These are phyloP conservation scores for Carterocephalus palaemon DNA, from an alignment of 2,888 invertebrate genomes.

Conservation along the genomic window DNA sequence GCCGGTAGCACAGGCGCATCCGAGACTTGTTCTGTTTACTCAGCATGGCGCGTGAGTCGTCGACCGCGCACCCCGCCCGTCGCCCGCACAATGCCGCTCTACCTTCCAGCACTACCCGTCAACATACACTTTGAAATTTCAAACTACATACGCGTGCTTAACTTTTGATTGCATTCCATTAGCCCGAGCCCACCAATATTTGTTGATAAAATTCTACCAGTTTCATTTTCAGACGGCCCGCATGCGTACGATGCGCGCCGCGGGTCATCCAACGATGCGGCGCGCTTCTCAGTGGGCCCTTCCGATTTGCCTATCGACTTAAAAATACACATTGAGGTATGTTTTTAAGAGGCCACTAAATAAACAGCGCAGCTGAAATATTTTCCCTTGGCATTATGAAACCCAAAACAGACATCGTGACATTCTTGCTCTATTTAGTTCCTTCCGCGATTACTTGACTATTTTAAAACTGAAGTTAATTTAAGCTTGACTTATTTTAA, in stretches of 20 bases:
- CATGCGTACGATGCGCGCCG: constrained; percentile 3
- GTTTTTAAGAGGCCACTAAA: constrained; percentile 20
- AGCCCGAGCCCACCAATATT: constrained; percentile 46
- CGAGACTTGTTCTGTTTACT: constrained; percentile 62
- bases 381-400: constrained; percentile 25
- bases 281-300: constrained; percentile 18
- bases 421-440: constrained; percentile 67
- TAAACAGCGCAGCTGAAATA: constrained; percentile 20
- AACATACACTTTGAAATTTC: constrained; percentile 53
- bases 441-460: constrained; percentile 57
- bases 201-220: constrained; percentile 36
- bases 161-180: constrained; percentile 55
- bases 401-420: constrained; percentile 48
- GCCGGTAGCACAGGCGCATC: constrained; percentile 42
- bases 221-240: constrained; percentile 26
- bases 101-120: constrained; percentile 47
- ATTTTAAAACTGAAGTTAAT: constrained; percentile 63
- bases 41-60: constrained; percentile 53
- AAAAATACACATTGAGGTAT: constrained; percentile 15
- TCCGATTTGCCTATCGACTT: constrained; percentile 5
- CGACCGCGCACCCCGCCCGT: constrained; percentile 34
- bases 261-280: constrained; percentile 18
- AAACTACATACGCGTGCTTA: constrained; percentile 51
- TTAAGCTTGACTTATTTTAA: constrained; percentile 65
- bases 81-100: constrained; percentile 29